Evolutionary conservation across 2,113 vertebrate genomes (phyloP), one percentile per base, ranked within the genome.

Genomic region (Chroicocephalus ridibundus): DNA sequence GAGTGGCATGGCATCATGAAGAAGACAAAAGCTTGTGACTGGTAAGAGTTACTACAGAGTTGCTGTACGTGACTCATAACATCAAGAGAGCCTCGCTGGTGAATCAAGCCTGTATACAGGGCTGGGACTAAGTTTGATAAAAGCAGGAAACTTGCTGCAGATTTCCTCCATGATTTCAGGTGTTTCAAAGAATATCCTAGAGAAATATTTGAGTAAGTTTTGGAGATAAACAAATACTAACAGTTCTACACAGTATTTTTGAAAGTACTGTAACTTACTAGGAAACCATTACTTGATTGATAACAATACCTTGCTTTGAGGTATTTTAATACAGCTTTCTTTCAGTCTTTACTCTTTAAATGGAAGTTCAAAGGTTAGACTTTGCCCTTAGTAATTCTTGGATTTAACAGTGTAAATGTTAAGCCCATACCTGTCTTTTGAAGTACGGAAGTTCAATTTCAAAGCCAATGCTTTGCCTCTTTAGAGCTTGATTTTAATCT

Each of bases 1-100:
- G 99, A 99, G 96, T 99, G 99, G 87, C 99, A 99, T 0, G 99
- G 99, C 99, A 99, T 99, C 96, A 99, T 98, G 93, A 99, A 94
- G 80, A 99, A 97, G 46, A 99, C 90, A 5, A 98, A 98, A 6
- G 98, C 91, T 47, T 97, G 96, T 17, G 93, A 66, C n/a, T 42
- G 51, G 58, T 75, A 55, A 31, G 92, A 34, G 44, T 40, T 70
- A 44, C 22, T 27, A 19, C 99, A 99, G 68, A 99, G 98, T 4
- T 94, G 96, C 90, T 98, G 99, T 62, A 99, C 82, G 60, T 98
- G 97, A 88, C 75, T 96, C 99, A 99, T 99, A 14, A 99, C 98
- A 19, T 99, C 99, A 49, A 99, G 98, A n/a, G 98, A 74, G 17
- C 99, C 99, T 80, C 99, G 97, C 97, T 99, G 99, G 95, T 99